Base-by-base conservation (phyloP, 2,113 vertebrate genomes). In the Stigmatopora nigra region DNA sequence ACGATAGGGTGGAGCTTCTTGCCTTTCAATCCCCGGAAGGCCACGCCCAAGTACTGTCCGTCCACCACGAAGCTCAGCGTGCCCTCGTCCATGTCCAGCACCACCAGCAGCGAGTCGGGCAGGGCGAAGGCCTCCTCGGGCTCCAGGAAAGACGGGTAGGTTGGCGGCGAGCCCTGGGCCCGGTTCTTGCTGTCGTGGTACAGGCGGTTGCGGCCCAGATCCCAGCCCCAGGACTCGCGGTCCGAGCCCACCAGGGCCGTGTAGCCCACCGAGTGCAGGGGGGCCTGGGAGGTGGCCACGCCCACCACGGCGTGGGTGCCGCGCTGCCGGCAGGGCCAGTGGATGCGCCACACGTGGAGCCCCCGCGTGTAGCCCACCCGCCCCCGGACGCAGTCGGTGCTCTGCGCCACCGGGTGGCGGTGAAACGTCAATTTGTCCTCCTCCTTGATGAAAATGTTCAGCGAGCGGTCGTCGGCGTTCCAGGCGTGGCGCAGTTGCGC, bases 1-100 rank as follows among this genome's bases (percentile, higher is more conserved):
- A 99, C 94, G 62, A 96, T 88, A 51, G 96, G 96, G 83, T 98
- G 94, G 66, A 99, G 90, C 89, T 97, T 98, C 92, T 94, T 95
- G 81, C 96, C 95, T 80, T 96, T 96, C 62, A 99, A 93, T 71
- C 95, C 95, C 64, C 93, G 88, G 84, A 99, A 98, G 66, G 96
- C 96, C 84, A 99, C 95, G 64, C 96, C 96, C 69, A 99, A 92
- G 84, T 98, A 98, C 77, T 97, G 94, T 89, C 95, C 95, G 0
- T 98, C 95, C 22, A 95, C 94, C 76, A 96, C 92, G 84, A 97
- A 99, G 89, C 96, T 98, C 73, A 99, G 90, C 0, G 96, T 98
- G 73, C 96, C 96, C 83, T 98, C 96, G 11, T 99, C 96, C 95
- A 98, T 98, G 87, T 99, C 96, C 88, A 99, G 92, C 82, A 97